phyloP scores from a whole-genome alignment of 2,113 vertebrate species.

The Dipodomys merriami region DNA sequence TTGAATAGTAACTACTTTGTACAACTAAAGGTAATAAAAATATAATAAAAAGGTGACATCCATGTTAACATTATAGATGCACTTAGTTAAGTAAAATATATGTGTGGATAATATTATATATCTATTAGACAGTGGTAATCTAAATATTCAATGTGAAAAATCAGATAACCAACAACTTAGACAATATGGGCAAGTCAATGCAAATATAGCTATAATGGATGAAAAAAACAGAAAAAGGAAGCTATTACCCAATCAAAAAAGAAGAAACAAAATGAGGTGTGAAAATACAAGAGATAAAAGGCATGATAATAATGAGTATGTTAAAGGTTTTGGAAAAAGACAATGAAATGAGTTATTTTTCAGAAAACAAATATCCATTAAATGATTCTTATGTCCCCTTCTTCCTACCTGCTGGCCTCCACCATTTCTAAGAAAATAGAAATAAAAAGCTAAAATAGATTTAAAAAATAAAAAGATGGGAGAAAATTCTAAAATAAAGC shows the following conservation, averaged over 20 bases:
- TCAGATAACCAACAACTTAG: neutral
- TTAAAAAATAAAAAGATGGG: slow-evolving; percentile 1
- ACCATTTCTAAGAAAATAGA: neutral
- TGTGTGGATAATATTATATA: no score
- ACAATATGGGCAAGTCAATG: neutral
- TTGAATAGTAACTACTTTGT: no score
- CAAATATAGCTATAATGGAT: slow-evolving; percentile 1
- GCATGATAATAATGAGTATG: neutral
- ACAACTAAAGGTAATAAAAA: no score
- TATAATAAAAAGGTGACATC: no score
- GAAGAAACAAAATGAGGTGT: slow-evolving; percentile 26
- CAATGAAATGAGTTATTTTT: neutral
- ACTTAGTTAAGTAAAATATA: no score
- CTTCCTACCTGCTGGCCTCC: no score
- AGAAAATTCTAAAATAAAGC: neutral
- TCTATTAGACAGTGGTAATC: neutral
- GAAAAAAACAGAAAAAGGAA: slow-evolving; percentile 51
- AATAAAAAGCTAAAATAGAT: neutral
- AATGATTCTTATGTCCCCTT: no score
- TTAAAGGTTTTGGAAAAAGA: slow-evolving; percentile 19
- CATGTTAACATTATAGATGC: no score
- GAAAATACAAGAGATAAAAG: neutral
- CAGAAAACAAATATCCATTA: slow-evolving; percentile 22
- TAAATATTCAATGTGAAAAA: neutral
- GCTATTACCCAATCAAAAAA: slow-evolving; percentile 20